Percentiles rank a stretch among this genome's conserved stretches.
Conservation (phyloP, 2,888 invertebrate genomes). For the Augochlorella aurata region DNA sequence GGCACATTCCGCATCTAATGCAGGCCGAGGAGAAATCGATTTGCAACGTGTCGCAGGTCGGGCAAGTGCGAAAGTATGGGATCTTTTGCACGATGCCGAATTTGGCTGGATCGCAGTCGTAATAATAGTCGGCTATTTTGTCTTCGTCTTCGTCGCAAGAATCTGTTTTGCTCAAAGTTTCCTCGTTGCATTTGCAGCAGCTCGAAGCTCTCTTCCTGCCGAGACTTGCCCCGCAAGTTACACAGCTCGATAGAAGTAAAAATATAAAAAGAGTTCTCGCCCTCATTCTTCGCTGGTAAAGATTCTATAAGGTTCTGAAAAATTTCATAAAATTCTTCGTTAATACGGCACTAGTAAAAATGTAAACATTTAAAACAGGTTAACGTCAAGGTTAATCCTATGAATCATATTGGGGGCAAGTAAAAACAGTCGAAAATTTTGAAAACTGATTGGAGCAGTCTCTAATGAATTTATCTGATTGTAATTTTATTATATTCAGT, state of each 20-base stretch:
- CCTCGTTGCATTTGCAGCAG: conserved; percentile 15
- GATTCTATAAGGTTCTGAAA: neutral
- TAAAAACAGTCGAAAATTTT: conserved; percentile 43
- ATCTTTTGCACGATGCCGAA: conserved; percentile 73
- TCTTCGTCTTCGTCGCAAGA: conserved; percentile 28
- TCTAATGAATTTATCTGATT: neutral
- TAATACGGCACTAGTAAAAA: conserved; percentile 2
- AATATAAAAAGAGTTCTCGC: neutral
- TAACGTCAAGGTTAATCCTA: neutral
- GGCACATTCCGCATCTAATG: conserved; percentile 76
- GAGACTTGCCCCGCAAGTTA: conserved; percentile 26
- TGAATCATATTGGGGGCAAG: neutral
- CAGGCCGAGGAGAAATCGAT: conserved; percentile 75
- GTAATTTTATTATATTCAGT: neutral
- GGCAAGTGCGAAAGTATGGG: conserved; percentile 59
- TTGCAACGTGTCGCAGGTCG: conserved; percentile 47
- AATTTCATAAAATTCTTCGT: neutral
- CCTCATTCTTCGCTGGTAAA: neutral
- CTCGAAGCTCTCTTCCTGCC: conserved; percentile 32
- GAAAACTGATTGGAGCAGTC: neutral
- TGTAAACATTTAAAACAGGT: conserved; percentile 23
- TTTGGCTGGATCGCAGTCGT: conserved; percentile 59
- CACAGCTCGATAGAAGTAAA: conserved; percentile 22
- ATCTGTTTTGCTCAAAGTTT: neutral
- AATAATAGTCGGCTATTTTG: conserved; percentile 54